Base-by-base conservation (phyloP, 2,113 vertebrate species). In the Brachypteracias leptosomus region DNA sequence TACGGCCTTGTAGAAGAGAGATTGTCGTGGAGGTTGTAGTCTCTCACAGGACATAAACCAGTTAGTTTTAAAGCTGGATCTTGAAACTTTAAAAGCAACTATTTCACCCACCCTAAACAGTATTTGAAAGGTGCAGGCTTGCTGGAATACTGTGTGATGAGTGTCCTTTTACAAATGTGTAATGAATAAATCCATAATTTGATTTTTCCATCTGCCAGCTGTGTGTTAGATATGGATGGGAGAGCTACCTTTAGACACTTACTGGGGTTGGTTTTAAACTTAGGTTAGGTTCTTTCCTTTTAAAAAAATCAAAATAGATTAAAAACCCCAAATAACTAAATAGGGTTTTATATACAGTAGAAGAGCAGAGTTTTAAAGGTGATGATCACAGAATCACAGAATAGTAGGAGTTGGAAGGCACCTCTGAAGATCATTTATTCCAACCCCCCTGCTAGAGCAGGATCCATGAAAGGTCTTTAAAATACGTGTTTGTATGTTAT, bases 101-200 rank as follows among this genome's bases (percentile, higher is more conserved):
- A 5, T 87, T 94, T 59, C 59, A 78, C n/a, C 26, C 44, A 22
- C 66, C 65, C 57, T 79, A 12, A 55, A 59, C n/a, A 52, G 73
- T 52, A 19, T 87, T 65, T 54, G 70, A 78, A 79, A 52, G 55
- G 49, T 75, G 31, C 58, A 79, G 40, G 3, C 47, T 89, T 89
- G 54, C 61, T 89, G 66, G 31, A 65, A 61, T 89, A 51, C 28
- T 31, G 49, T 54, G 79, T 67, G 75, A 42, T 67, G 77, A 76
- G 59, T 76, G 67, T 93, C 74, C 81, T 89, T 87, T 85, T 85
- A 42, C 62, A 91, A 72, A 91, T 28, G n/a, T 62, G 40, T 62
- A 76, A 26, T 58, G 66, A 79, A 38, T 88, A 83, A 93, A 91
- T 88, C 74, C 62, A 79, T 84, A 75, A 71, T 57, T 92, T 95